Evolutionary conservation across 2,888 invertebrate genomes (phyloP).

Genomic region (Apantesis nais): DNA sequence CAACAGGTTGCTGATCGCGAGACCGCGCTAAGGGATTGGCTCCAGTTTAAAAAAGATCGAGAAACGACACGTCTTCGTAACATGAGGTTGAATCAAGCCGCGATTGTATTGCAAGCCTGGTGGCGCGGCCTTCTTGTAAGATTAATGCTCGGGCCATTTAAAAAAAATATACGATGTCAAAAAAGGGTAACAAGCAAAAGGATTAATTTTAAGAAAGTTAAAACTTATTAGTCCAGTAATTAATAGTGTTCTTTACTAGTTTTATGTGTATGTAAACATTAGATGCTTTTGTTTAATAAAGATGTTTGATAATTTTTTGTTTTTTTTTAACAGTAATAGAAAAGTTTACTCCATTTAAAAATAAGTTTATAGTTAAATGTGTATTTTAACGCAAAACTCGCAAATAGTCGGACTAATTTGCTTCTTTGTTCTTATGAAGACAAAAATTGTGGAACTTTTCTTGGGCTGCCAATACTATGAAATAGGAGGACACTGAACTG

Average conservation of each 20-base stretch:
- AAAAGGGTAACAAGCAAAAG: neutral
- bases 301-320: neutral
- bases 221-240: neutral
- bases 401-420: no score
- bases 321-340: neutral
- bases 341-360: no score
- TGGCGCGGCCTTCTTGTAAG: slow-evolving; percentile 63
- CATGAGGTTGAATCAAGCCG: slow-evolving; percentile 68
- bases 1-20: slow-evolving; percentile 1
- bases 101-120: slow-evolving; percentile 75
- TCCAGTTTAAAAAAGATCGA: slow-evolving; percentile 5
- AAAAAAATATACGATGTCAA: neutral
- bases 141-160: slow-evolving; percentile 36
- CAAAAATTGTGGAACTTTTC: no score
- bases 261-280: neutral
- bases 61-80: neutral
- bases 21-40: neutral
- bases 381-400: no score
- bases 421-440: no score
- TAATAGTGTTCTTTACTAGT: neutral
- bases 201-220: neutral
- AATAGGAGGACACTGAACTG: no score
- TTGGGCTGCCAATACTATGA: no score
- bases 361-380: no score
- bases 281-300: neutral